These are phyloP conservation scores for Phyllopteryx taeniolatus DNA, from an alignment of 2,113 vertebrate genomes.

Conservation along the genomic window DNA sequence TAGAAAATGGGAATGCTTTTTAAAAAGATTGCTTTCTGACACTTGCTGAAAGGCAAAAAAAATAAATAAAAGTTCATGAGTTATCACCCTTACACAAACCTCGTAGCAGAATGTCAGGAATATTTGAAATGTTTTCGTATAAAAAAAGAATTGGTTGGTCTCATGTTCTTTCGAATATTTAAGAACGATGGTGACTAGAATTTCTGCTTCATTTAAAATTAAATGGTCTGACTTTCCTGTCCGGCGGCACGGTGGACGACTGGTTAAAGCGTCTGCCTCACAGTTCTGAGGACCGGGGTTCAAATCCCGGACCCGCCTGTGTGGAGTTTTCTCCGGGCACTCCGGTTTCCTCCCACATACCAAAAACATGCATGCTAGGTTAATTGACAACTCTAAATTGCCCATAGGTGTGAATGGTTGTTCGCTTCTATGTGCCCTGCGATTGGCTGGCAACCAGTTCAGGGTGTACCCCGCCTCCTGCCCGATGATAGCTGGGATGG, in stretches of 20 bases:
- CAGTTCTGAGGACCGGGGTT: too few species aligned
- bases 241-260: background rate
- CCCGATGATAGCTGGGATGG: too few species aligned
- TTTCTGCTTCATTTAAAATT: conserved; percentile 21
- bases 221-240: background rate
- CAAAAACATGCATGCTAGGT: too few species aligned
- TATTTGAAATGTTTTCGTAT: conserved; percentile 32
- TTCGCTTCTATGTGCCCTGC: too few species aligned
- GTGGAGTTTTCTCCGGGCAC: too few species aligned
- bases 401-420: too few species aligned
- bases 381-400: too few species aligned
- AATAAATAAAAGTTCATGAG: conserved; percentile 26
- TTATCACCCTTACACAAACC: conserved; percentile 28
- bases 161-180: conserved; percentile 44
- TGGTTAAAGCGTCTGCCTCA: too few species aligned
- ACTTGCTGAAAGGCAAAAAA: conserved; percentile 45
- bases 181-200: conserved; percentile 22
- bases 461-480: too few species aligned
- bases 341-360: too few species aligned
- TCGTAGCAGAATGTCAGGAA: conserved; percentile 18
- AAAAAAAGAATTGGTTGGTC: conserved; percentile 8
- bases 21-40: conserved; percentile 35
- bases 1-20: conserved; percentile 35
- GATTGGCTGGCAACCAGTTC: too few species aligned
- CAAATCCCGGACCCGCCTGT: too few species aligned